phyloP scores from a whole-genome alignment of 2,113 vertebrate species.

The Xiphophorus hellerii region DNA sequence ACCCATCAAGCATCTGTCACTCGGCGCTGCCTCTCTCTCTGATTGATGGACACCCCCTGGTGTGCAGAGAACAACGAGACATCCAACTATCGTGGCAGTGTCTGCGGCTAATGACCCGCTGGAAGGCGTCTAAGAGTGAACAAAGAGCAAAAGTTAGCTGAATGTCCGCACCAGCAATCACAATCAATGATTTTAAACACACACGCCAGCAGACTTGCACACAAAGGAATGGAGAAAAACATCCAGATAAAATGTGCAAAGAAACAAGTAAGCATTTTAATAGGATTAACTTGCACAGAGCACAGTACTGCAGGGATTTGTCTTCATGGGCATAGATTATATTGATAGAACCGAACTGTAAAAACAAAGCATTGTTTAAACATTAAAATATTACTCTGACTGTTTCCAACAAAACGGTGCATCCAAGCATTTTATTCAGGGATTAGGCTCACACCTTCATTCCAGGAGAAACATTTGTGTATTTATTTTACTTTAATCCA shows the following conservation, averaged over 20 bases:
- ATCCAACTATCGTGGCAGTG: constrained; percentile 45
- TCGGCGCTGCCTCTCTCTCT: constrained; percentile 45
- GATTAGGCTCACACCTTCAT: constrained; percentile 19
- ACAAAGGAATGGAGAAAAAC: neutral
- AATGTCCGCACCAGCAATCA: constrained; percentile 10
- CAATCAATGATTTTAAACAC: neutral
- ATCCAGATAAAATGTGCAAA: constrained; percentile 8
- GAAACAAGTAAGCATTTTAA: constrained; percentile 19
- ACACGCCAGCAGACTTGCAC: neutral
- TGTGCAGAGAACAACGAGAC: constrained; percentile 49
- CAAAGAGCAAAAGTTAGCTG: constrained; percentile 40
- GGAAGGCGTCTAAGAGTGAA: constrained; percentile 40
- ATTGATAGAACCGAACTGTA: constrained; percentile 3
- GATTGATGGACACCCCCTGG: constrained; percentile 70
- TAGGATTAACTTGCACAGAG: neutral
- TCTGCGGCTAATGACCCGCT: constrained; percentile 60
- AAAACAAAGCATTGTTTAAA: constrained; percentile 20
- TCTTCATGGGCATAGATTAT: constrained; percentile 8
- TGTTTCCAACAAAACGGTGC: neutral
- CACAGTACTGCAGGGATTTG: constrained; percentile 16
- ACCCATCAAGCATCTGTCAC: constrained; percentile 68
- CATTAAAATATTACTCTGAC: neutral
- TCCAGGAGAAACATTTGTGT: constrained; percentile 11
- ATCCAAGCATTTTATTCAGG: constrained; percentile 30
- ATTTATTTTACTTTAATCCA: constrained; percentile 28